These are phyloP conservation scores for Philonicus albiceps DNA, from an alignment of 2,888 invertebrate genomes.

Conservation along the genomic window DNA sequence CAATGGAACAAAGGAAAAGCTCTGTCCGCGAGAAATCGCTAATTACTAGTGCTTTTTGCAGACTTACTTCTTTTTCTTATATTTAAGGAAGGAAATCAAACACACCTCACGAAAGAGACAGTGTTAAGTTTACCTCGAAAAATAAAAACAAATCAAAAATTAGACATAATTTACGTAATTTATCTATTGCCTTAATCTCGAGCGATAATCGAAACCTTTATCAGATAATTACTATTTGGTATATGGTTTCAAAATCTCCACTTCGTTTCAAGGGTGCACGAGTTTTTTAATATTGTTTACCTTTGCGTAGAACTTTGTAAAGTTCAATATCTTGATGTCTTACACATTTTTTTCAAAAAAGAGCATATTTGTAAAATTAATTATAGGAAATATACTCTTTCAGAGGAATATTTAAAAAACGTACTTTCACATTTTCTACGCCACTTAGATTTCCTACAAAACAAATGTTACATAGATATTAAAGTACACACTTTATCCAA, in stretches of 20 bases:
- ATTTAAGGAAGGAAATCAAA: neutral
- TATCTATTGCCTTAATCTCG: neutral
- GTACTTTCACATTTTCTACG: neutral
- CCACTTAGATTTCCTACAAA: too few relatives aligned
- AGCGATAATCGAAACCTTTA: neutral
- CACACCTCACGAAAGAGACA: neutral
- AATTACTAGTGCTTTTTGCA: neutral
- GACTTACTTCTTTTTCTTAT: neutral
- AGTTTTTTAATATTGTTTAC: neutral
- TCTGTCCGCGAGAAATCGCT: neutral
- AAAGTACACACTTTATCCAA: too few relatives aligned
- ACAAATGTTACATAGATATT: too few relatives aligned
- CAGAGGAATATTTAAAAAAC: neutral
- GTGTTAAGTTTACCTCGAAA: neutral
- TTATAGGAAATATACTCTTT: neutral
- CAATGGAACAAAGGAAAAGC: constrained; percentile 3
- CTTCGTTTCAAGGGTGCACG: neutral
- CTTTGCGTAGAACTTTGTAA: neutral
- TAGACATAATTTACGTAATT: neutral
- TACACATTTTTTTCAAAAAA: neutral
- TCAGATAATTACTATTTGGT: neutral
- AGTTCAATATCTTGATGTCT: neutral
- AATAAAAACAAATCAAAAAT: neutral
- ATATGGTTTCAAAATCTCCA: neutral
- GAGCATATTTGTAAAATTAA: neutral